phyloP scores from a whole-genome alignment of 2,888 invertebrate genomes.

The Oeneis ivallda region DNA sequence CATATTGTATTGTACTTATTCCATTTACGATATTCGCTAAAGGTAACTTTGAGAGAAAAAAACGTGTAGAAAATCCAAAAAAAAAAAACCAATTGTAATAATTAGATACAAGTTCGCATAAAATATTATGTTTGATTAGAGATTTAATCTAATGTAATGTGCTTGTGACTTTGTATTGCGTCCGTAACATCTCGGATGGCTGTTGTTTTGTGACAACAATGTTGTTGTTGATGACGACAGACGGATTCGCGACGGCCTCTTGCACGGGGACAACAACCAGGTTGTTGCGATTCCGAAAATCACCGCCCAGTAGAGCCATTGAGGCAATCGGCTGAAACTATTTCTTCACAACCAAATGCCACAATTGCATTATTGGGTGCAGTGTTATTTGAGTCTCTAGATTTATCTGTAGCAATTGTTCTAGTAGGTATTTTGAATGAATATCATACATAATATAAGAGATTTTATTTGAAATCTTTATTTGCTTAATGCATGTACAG shows the following conservation, averaged over 20 bases:
- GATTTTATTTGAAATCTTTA: not conserved
- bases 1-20: conserved; percentile 79
- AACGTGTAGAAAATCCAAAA: conserved; percentile 59
- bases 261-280: conserved; percentile 52
- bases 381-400: conserved; percentile 27
- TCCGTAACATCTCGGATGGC: conserved; percentile 37
- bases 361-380: conserved; percentile 28
- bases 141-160: conserved; percentile 75
- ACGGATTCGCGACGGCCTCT: conserved; percentile 50
- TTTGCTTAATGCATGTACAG: not conserved
- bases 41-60: conserved; percentile 64
- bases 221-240: conserved; percentile 47
- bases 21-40: conserved; percentile 78
- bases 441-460: not conserved
- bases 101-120: conserved; percentile 71
- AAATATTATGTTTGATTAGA: conserved; percentile 77
- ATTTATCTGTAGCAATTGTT: conserved; percentile 13
- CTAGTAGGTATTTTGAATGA: not conserved
- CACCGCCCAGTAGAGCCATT: conserved; percentile 48
- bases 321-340: conserved; percentile 14
- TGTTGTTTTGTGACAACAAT: conserved; percentile 54
- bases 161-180: conserved; percentile 58
- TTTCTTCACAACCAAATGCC: conserved; percentile 18
- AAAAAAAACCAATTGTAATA: conserved; percentile 52
- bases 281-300: conserved; percentile 52